phyloP scores from a whole-genome alignment of 2,113 vertebrate genomes.

The Pseudopodoces humilis region DNA sequence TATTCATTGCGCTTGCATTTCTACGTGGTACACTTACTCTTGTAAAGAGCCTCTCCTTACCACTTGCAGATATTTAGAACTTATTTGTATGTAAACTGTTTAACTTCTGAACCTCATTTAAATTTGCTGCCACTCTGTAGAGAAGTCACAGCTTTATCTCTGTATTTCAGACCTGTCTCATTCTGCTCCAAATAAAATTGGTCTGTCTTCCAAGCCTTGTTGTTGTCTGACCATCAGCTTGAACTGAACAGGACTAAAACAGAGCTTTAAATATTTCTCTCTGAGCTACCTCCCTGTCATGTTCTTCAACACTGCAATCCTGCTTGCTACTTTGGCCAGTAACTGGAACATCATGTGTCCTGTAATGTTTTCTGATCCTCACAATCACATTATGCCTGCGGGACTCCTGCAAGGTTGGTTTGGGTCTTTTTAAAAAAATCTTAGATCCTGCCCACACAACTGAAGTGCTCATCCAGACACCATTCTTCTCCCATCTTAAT shows the following conservation, averaged over 20 bases:
- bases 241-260: not conserved
- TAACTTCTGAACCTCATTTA: slow-evolving; percentile 3
- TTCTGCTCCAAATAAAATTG: not conserved
- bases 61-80: not conserved
- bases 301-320: not conserved
- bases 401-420: not conserved
- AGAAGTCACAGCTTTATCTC: not conserved
- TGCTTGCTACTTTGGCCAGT: not conserved
- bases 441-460: not conserved
- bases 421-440: not conserved
- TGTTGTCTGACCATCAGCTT: not conserved
- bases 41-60: not conserved
- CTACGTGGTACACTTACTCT: too few species aligned
- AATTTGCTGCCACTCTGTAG: not conserved
- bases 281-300: not conserved
- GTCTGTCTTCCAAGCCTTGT: not conserved
- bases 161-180: not conserved
- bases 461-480: not conserved
- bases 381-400: not conserved
- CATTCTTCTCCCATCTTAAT: not conserved
- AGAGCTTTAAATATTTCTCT: slow-evolving; percentile 6
- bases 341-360: not conserved
- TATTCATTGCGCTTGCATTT: not conserved
- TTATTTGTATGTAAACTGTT: not conserved
- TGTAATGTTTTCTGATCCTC: not conserved